These are phyloP conservation scores for Epirrhoe alternata DNA, from an alignment of 2,888 invertebrate species.

Conservation along the genomic window DNA sequence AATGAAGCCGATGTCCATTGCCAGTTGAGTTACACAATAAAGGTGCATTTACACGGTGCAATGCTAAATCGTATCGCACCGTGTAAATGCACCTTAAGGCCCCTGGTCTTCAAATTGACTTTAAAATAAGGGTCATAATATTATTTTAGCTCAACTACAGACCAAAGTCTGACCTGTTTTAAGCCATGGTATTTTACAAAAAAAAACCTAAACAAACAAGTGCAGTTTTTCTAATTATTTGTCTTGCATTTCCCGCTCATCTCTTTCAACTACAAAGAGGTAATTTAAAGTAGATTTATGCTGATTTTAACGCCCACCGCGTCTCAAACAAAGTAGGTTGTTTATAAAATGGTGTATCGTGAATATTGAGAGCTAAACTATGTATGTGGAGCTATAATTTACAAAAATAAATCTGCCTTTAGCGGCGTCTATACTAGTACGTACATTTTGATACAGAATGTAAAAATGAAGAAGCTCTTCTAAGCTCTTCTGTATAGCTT, in stretches of 20 bases:
- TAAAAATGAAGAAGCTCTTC: neutral
- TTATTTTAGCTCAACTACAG: too few species aligned
- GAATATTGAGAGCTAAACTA: constrained; percentile 9
- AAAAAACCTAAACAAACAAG: neutral
- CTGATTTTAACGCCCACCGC: neutral
- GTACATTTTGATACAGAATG: constrained; percentile 10
- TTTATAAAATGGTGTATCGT: constrained; percentile 6
- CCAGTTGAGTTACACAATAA: too few species aligned
- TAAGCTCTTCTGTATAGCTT: too few species aligned
- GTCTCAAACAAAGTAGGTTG: neutral
- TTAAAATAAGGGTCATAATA: too few species aligned
- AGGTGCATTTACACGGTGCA: too few species aligned
- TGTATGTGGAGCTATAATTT: constrained; percentile 26
- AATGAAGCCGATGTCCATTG: too few species aligned
- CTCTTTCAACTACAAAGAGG: neutral
- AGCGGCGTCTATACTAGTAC: constrained; percentile 25
- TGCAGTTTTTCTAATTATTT: neutral
- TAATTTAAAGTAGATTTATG: constrained; percentile 1
- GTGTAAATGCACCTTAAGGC: too few species aligned
- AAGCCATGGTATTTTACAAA: too few species aligned
- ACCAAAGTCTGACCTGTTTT: too few species aligned
- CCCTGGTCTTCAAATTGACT: too few species aligned
- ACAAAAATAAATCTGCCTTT: constrained; percentile 31
- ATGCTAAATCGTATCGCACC: too few species aligned
- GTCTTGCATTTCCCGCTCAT: neutral